A percentile compares a stretch with the other conserved stretches of the same genome.
Evolutionary conservation across 1,140 invertebrate genomes (phyloP).

Genomic region (Nephila pilipes): DNA sequence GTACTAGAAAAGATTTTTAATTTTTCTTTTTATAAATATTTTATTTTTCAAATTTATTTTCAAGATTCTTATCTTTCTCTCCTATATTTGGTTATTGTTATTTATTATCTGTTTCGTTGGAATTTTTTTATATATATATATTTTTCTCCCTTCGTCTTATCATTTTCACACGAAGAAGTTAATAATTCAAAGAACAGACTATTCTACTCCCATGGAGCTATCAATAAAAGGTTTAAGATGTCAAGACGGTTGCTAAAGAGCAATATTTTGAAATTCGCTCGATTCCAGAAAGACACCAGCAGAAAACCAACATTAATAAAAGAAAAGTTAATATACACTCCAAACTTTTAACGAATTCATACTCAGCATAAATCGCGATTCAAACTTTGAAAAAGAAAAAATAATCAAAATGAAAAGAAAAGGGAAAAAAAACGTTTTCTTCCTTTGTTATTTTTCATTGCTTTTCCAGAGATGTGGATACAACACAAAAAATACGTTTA

Average conservation of each 20-base stretch:
- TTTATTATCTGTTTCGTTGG: no score
- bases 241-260: conserved; percentile 60
- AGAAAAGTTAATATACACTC: conserved; percentile 62
- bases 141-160: background rate
- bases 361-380: conserved; percentile 7
- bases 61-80: no score
- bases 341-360: conserved; percentile 64
- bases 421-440: no score
- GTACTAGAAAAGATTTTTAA: no score
- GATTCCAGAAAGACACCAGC: conserved; percentile 16
- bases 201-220: background rate
- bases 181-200: conserved; percentile 44
- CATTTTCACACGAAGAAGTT: background rate
- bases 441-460: no score
- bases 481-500: no score
- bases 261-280: conserved; percentile 30
- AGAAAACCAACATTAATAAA: conserved; percentile 70
- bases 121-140: no score
- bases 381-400: conserved; percentile 47
- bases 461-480: no score
- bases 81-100: no score
- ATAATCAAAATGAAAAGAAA: background rate
- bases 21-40: no score
- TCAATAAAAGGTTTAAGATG: conserved; percentile 71
- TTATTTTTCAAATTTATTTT: no score